phyloP scores from a whole-genome alignment of 2,888 invertebrate species.

The Coremacera marginata region DNA sequence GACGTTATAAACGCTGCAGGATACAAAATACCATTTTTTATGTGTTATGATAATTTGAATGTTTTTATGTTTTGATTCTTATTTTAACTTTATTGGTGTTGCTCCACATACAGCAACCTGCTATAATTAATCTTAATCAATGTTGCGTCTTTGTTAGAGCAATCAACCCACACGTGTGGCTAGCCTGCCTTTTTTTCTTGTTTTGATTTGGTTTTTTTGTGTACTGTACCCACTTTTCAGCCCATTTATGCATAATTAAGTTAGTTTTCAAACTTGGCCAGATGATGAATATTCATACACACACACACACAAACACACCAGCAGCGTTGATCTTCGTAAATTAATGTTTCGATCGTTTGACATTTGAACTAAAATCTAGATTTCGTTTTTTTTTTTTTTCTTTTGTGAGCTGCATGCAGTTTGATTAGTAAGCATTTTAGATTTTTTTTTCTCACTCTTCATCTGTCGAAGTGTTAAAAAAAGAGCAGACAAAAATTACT shows the following conservation, averaged over 20 bases:
- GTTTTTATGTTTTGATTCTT: too few relatives aligned
- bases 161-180: conserved; percentile 31
- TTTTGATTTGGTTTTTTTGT: background rate
- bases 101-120: conserved; percentile 28
- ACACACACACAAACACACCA: background rate
- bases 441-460: background rate
- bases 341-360: conserved; percentile 33
- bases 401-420: background rate
- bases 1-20: conserved; percentile 14
- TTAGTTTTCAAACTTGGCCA: background rate
- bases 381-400: background rate
- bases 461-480: background rate
- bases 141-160: conserved; percentile 17
- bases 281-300: background rate
- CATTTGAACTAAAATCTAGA: conserved; percentile 31
- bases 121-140: conserved; percentile 35
- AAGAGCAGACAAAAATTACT: background rate
- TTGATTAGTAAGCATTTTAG: background rate
- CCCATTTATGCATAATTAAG: conserved; percentile 30
- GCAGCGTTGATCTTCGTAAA: background rate
- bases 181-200: background rate
- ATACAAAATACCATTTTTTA: background rate
- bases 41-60: background rate
- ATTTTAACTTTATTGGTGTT: background rate
- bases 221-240: background rate